Evolutionary conservation across 2,797 vertebrate genomes (phyloP).

Genomic region (Salarias fasciatus): DNA sequence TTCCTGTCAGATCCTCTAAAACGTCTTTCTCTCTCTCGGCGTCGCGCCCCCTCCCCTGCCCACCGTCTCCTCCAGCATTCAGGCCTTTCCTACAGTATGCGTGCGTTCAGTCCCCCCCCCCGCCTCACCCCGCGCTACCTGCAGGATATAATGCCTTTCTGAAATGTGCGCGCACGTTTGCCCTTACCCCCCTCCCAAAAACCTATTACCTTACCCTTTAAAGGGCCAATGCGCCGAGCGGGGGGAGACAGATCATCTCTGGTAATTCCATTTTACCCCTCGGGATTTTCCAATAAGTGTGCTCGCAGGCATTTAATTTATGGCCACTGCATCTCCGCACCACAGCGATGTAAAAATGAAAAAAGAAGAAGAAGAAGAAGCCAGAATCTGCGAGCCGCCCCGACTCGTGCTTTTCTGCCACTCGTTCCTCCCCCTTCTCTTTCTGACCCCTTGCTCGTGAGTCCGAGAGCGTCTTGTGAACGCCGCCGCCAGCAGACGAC

Average conservation of each 20-base stretch:
- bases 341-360: too few species aligned
- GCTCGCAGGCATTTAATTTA: constrained; percentile 81
- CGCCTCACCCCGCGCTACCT: constrained; percentile 48
- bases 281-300: constrained; percentile 77
- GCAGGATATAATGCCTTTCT: constrained; percentile 61
- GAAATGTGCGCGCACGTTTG: constrained; percentile 60
- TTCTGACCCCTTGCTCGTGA: constrained; percentile 20
- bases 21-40: background rate
- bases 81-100: background rate
- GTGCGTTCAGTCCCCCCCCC: constrained; percentile 38
- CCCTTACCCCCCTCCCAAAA: constrained; percentile 58
- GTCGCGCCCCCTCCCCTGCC: constrained; percentile 10
- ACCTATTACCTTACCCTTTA: constrained; percentile 77
- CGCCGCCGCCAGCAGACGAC: constrained; percentile 17
- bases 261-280: constrained; percentile 83
- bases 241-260: constrained; percentile 73
- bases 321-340: constrained; percentile 61
- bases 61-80: constrained; percentile 10
- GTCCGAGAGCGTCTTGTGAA: constrained; percentile 42
- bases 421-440: constrained; percentile 38
- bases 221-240: constrained; percentile 64
- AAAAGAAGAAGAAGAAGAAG: too few species aligned
- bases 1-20: background rate
- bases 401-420: constrained; percentile 54
- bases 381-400: constrained; percentile 56